phyloP scores from a whole-genome alignment of 2,888 invertebrate species.

The Micropterix aruncella region DNA sequence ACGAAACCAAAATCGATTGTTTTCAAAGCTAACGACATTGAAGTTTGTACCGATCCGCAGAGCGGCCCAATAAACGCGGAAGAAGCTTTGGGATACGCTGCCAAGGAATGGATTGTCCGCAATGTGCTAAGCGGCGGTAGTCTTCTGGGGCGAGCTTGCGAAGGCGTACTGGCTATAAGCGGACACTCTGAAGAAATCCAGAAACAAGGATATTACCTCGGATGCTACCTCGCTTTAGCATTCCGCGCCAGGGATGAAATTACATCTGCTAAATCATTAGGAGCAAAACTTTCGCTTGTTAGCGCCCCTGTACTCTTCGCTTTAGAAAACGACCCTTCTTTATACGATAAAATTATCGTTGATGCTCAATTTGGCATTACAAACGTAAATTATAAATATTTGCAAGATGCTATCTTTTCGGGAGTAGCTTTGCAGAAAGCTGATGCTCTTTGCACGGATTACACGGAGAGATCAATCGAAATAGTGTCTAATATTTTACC shows the following conservation, averaged over 20 bases:
- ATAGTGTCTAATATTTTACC: not conserved
- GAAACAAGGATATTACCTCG: slow-evolving; percentile 61
- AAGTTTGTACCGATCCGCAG: slow-evolving; percentile 3
- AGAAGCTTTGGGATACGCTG: slow-evolving; percentile 37
- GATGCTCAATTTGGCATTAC: not conserved
- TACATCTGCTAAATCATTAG: slow-evolving; percentile 41
- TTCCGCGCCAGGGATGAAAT: slow-evolving; percentile 53
- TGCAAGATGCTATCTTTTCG: not conserved
- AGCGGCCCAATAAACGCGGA: slow-evolving; percentile 19
- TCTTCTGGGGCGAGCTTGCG: slow-evolving; percentile 58
- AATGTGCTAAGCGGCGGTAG: slow-evolving; percentile 56
- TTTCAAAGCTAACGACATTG: slow-evolving; percentile 15
- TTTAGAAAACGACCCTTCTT: slow-evolving; percentile 52
- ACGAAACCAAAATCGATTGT: slow-evolving; percentile 35
- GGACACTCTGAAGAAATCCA: slow-evolving; percentile 51
- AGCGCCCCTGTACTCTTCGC: slow-evolving; percentile 78
- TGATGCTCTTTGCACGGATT: not conserved
- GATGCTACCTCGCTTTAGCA: slow-evolving; percentile 65
- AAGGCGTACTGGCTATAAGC: slow-evolving; percentile 63
- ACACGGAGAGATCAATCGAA: not conserved
- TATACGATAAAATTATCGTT: slow-evolving; percentile 29
- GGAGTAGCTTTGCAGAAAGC: not conserved
- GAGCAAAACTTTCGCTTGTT: slow-evolving; percentile 44
- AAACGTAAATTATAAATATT: not conserved
- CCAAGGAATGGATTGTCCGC: slow-evolving; percentile 57